These are phyloP conservation scores for Leguminivora glycinivorella DNA, from an alignment of 1,140 invertebrate species.

Conservation along the genomic window DNA sequence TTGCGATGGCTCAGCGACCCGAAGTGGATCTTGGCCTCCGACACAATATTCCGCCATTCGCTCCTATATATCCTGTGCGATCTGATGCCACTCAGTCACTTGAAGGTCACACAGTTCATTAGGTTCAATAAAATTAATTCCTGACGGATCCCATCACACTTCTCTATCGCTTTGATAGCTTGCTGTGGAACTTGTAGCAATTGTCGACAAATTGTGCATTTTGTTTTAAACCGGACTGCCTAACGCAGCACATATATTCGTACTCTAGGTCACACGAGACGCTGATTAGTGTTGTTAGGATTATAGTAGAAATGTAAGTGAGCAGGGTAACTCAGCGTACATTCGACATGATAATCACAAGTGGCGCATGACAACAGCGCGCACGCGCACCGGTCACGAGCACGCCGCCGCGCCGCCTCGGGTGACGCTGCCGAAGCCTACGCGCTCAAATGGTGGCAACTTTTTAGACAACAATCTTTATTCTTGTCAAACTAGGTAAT, in stretches of 20 bases:
- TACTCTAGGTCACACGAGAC: background rate
- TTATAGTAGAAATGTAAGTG: background rate
- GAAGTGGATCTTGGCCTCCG: too few species aligned
- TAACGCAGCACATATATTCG: background rate
- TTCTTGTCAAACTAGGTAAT: slow-evolving; percentile 50
- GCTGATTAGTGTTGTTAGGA: background rate
- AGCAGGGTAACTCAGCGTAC: background rate
- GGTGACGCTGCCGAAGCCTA: slow-evolving; percentile 47
- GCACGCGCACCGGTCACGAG: slow-evolving; percentile 70
- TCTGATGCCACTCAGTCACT: too few species aligned
- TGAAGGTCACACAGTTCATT: too few species aligned
- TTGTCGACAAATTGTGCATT: slow-evolving; percentile 1
- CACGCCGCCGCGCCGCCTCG: slow-evolving; percentile 42
- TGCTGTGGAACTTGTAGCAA: background rate
- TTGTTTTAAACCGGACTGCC: background rate
- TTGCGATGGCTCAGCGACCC: too few species aligned
- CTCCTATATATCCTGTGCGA: too few species aligned
- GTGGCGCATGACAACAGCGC: slow-evolving; percentile 63
- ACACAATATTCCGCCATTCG: too few species aligned
- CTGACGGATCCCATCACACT: background rate
- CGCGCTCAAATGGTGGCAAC: slow-evolving; percentile 38
- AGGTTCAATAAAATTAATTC: background rate
- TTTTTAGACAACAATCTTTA: slow-evolving; percentile 55
- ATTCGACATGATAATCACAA: slow-evolving; percentile 61
- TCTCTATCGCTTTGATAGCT: background rate